Evolutionary conservation across 2,888 invertebrate genomes (phyloP).

Genomic region (Ennomos erosarius): DNA sequence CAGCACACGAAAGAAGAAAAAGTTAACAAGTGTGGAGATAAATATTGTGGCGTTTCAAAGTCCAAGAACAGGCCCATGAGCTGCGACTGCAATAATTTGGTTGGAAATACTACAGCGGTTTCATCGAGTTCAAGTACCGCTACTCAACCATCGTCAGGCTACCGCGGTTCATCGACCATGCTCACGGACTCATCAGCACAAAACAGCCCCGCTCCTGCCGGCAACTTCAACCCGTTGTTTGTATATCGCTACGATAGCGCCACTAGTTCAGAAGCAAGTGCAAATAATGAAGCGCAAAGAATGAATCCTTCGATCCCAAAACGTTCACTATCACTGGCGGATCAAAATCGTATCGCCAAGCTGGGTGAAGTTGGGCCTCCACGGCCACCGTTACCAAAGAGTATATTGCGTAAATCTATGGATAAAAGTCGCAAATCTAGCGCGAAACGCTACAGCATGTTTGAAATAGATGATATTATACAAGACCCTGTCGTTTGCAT

Average conservation of each 20-base stretch:
- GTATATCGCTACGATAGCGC: conserved; percentile 93
- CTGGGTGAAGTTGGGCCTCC: conserved; percentile 87
- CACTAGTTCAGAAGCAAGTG: conserved; percentile 90
- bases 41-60: conserved; percentile 78
- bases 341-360: conserved; percentile 74
- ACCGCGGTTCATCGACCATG: conserved; percentile 94
- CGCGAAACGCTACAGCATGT: conserved; percentile 91
- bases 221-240: conserved; percentile 89
- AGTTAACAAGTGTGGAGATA: conserved; percentile 62
- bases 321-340: conserved; percentile 87
- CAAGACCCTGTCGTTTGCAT: conserved; percentile 78
- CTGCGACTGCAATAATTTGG: conserved; percentile 85
- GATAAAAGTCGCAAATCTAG: conserved; percentile 82
- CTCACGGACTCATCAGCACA: conserved; percentile 91
- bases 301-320: conserved; percentile 87
- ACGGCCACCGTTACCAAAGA: conserved; percentile 89
- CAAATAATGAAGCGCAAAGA: conserved; percentile 81
- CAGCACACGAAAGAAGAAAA: conserved; percentile 86
- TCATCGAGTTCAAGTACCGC: conserved; percentile 89
- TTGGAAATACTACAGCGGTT: conserved; percentile 83
- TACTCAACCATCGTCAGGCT: conserved; percentile 94
- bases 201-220: conserved; percentile 86
- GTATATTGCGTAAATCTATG: conserved; percentile 88
- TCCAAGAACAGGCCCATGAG: conserved; percentile 86
- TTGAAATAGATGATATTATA: conserved; percentile 88